Base-by-base conservation (phyloP, 2,888 invertebrate species). In the Cephus pygmeus region DNA sequence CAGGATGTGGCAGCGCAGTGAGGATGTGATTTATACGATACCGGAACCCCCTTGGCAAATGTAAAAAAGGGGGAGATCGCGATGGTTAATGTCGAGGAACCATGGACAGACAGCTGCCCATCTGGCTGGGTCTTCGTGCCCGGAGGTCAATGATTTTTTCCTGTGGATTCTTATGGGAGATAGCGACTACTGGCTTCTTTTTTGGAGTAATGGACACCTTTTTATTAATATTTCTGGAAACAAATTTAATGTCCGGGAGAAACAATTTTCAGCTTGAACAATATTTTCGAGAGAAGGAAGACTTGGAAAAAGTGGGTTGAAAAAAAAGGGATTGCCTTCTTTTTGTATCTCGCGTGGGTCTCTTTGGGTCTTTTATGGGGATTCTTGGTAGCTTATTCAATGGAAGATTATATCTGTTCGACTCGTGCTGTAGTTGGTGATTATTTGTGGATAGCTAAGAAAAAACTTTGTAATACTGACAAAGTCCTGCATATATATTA, bases 21-120 rank as follows among this genome's bases (percentile, higher is more conserved):
- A 85, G 87, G 87, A 88, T 87, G 88, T 89, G 90, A 90, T 91
- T 90, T 90, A 89, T 87, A 85, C 86, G 87, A 88, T 86, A 88
- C 86, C 87, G 88, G 87, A 88, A 88, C 87, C 86, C 86, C 86
- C 83, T 79, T 79, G 71, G 79, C 79, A 79, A 76, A 75, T 77
- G 80, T 71, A 82, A 83, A 82, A 80, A 82, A 85, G 84, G 78
- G 69, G 73, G 78, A 78, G 71, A 76, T 73, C 75, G 71, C 71
- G 71, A 71, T 71, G 71, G 71, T 71, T 71, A 71, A 71, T 71
- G n/a, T 12, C 34, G 33, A 73, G 73, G 73, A 30, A 36, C 75
- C 33, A n/a, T 33, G 68, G 75, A 69, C 73, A 36, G 76, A 78
- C 78, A 73, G 36, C 68, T 71, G 78, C 71, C 78, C 73, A 15